These are phyloP conservation scores for Tubiluchus corallicola DNA, from an alignment of 2,888 invertebrate genomes.

Conservation along the genomic window DNA sequence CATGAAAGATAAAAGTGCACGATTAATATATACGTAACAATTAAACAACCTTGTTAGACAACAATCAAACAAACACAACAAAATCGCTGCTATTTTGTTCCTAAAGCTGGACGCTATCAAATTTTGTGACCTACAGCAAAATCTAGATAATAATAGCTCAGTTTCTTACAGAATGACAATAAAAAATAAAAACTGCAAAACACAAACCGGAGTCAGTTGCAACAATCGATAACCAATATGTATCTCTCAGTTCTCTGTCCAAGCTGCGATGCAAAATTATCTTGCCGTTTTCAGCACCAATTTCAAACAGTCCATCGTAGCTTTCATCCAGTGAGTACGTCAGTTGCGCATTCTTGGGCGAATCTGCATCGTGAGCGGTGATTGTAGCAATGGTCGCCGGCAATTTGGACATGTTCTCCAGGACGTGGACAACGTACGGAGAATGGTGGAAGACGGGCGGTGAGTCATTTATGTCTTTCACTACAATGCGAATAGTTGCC, in stretches of 20 bases:
- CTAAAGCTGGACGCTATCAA: no score
- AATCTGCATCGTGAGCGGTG: conserved; percentile 73
- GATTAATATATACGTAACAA: no score
- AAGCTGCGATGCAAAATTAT: conserved; percentile 57
- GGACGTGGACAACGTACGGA: conserved; percentile 78
- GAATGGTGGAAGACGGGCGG: conserved; percentile 80
- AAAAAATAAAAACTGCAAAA: no score
- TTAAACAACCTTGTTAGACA: no score
- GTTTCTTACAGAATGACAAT: no score
- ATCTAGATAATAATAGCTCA: no score
- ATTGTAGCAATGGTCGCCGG: conserved; percentile 38
- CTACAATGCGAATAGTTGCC: conserved; percentile 50
- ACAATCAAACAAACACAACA: no score
- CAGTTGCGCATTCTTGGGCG: conserved; percentile 71
- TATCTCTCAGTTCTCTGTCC: conserved; percentile 63
- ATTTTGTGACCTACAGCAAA: no score
- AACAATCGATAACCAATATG: conserved; percentile 64
- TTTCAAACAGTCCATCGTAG: conserved; percentile 59
- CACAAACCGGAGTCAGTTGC: conserved; percentile 82
- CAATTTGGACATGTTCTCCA: conserved; percentile 46
- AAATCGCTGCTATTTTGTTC: no score
- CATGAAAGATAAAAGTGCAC: no score
- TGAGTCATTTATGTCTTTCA: conserved; percentile 83
- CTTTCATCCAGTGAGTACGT: conserved; percentile 84
- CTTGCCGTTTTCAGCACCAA: conserved; percentile 28